Conservation (phyloP, 2,113 vertebrate species). For the Silurus asotus region DNA sequence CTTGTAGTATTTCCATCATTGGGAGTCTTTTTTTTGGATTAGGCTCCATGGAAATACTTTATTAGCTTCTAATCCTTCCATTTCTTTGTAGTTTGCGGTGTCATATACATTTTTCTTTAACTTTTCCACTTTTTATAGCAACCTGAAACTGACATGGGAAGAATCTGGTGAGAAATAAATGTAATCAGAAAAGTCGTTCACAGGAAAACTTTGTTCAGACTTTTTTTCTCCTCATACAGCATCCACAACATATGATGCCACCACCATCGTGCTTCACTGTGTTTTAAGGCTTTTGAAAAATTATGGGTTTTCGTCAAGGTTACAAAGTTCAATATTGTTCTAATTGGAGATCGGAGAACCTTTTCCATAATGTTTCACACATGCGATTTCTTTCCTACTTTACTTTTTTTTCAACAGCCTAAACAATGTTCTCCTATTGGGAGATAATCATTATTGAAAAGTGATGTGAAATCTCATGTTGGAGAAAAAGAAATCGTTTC, state of each 20-base stretch:
- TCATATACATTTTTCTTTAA: neutral
- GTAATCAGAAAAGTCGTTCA: neutral
- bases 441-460: too few species aligned
- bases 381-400: too few species aligned
- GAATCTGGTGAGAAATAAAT: neutral
- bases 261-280: neutral
- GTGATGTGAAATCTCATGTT: too few species aligned
- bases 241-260: neutral
- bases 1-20: neutral
- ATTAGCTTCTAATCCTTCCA: neutral
- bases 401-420: neutral
- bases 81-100: too few species aligned
- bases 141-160: neutral
- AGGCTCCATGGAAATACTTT: neutral
- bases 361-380: neutral
- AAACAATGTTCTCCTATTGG: too few species aligned
- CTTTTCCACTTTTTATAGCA: neutral
- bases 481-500: too few species aligned
- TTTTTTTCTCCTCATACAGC: neutral
- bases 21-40: neutral
- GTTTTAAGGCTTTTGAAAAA: neutral
- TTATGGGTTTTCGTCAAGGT: neutral
- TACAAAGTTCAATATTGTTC: neutral
- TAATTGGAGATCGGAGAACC: neutral
- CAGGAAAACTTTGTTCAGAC: neutral